phyloP scores from a whole-genome alignment of 2,797 vertebrate genomes.

The Steatocranus sp. region DNA sequence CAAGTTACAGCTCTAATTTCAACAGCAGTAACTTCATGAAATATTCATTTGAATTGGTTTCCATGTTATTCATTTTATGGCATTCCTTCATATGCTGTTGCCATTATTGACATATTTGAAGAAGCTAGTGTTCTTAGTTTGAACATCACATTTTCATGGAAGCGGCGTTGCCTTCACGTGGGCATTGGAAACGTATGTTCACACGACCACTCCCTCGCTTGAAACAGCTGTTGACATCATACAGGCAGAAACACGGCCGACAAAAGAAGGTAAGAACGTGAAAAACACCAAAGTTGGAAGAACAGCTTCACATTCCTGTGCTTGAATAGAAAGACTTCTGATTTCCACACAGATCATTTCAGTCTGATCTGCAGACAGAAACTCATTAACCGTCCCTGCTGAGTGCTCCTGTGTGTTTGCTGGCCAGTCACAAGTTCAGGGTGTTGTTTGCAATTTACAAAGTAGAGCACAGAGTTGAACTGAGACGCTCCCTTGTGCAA shows the following conservation, averaged over 20 bases:
- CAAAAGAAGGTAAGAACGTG: neutral
- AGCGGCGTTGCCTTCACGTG: neutral
- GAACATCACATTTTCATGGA: neutral
- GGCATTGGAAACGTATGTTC: neutral
- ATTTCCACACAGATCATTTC: accelerated
- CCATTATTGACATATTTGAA: neutral
- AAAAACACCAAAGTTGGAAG: neutral
- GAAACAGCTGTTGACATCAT: too few species aligned
- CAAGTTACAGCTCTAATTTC: neutral
- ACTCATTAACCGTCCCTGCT: accelerated
- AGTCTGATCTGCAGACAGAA: neutral
- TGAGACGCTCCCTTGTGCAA: neutral
- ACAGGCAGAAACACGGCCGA: neutral
- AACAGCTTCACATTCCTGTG: neutral
- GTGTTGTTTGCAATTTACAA: accelerated
- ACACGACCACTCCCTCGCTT: neutral
- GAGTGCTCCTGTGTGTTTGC: neutral
- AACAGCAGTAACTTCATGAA: neutral
- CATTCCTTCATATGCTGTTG: neutral
- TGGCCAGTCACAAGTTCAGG: neutral
- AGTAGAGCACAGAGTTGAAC: accelerated
- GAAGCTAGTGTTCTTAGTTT: neutral
- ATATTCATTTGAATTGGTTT: neutral
- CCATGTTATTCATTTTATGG: neutral
- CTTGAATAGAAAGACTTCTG: neutral